Percentiles rank a stretch among this genome's conserved stretches.
phyloP scores from a whole-genome alignment of 1,140 invertebrate species.

The Achatina immaculata region DNA sequence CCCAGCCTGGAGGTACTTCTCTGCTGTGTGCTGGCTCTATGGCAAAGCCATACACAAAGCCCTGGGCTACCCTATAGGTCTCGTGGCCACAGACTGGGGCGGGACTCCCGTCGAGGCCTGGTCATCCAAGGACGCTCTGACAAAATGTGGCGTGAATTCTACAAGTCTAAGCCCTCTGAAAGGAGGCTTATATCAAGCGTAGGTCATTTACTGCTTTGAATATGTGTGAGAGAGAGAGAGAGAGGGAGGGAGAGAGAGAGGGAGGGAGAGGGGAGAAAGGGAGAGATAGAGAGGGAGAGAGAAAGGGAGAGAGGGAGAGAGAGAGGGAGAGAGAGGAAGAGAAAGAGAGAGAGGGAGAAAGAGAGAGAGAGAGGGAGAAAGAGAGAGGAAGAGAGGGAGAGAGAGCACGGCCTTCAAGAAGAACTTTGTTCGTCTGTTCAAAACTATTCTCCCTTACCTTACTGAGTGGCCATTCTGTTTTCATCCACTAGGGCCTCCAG shows the following conservation, averaged over 20 bases:
- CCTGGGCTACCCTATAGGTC: conserved; percentile 54
- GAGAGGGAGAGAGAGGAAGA: not conserved
- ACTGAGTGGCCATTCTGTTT: no score
- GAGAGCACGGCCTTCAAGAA: not conserved
- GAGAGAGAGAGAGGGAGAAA: not conserved
- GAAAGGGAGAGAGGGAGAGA: not conserved
- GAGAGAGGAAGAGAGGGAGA: conserved; percentile 12
- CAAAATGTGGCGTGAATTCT: conserved; percentile 42
- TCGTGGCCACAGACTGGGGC: conserved; percentile 57
- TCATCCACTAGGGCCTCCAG: no score
- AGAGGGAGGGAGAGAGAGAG: conserved; percentile 8
- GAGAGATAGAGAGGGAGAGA: no score
- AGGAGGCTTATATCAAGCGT: no score
- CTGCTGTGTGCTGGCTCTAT: conserved; percentile 61
- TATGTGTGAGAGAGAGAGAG: not conserved
- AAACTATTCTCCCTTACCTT: no score
- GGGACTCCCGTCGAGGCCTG: conserved; percentile 61
- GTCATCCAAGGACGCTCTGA: conserved; percentile 55
- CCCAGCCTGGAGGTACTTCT: conserved; percentile 53
- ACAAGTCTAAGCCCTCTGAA: no score
- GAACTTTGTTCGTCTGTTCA: no score
- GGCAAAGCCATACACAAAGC: conserved; percentile 50
- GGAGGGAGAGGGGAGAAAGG: conserved; percentile 1
- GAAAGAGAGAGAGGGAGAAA: conserved; percentile 1
- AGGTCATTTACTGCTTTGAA: no score